Evolutionary conservation across 1,140 invertebrate genomes (phyloP).

Genomic region (Nasonia giraulti): DNA sequence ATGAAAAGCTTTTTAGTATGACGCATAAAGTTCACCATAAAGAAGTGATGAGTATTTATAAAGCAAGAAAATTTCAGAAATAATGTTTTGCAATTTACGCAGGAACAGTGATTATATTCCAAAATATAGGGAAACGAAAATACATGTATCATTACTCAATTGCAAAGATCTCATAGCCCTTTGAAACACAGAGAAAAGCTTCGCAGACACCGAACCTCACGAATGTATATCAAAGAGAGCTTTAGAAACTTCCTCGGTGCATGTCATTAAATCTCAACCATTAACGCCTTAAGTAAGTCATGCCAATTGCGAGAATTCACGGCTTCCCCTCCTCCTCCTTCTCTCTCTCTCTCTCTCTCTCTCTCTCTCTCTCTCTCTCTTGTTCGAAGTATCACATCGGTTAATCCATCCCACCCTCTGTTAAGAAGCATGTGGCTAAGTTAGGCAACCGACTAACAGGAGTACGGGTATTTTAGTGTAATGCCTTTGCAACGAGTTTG

Average conservation of each 20-base stretch:
- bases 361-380: background rate
- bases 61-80: too few relatives aligned
- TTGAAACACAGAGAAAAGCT: background rate
- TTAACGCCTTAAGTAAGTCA: conserved; percentile 23
- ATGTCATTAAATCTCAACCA: conserved; percentile 9
- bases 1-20: too few relatives aligned
- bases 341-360: background rate
- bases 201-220: background rate
- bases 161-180: background rate
- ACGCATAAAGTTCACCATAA: too few relatives aligned
- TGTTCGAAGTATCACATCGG: background rate
- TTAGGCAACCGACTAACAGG: background rate
- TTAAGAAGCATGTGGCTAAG: background rate
- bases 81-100: too few relatives aligned
- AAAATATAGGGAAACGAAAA: too few relatives aligned
- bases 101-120: too few relatives aligned
- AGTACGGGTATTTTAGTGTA: background rate
- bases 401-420: background rate
- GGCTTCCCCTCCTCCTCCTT: too few relatives aligned
- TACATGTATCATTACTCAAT: background rate
- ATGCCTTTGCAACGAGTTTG: conserved; percentile 28
- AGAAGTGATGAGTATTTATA: too few relatives aligned
- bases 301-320: conserved; percentile 18
- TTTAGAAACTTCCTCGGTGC: background rate
- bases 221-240: conserved; percentile 1